Evolutionary conservation across 37 sponge, comb jelly and placozoan species (phyloP).

Genomic region (Bolinopsis microptera): DNA sequence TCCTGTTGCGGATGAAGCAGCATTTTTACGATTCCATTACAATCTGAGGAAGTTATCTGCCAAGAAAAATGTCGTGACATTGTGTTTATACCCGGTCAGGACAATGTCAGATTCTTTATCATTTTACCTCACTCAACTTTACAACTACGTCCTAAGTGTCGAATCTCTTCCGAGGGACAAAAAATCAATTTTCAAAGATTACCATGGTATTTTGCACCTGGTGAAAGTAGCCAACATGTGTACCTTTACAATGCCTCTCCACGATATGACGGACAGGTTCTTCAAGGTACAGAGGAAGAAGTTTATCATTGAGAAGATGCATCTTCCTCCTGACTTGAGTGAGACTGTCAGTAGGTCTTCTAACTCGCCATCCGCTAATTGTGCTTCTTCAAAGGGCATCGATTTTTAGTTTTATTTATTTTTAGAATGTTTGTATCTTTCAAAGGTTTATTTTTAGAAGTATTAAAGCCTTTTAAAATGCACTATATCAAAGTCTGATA

Average conservation of each 20-base stretch:
- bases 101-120: background rate
- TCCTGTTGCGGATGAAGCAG: background rate
- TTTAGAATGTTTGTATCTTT: no score
- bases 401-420: background rate
- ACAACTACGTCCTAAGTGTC: background rate
- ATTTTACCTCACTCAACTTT: background rate
- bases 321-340: conserved; percentile 59
- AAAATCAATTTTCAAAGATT: conserved; percentile 48
- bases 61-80: background rate
- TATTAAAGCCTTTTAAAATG: no score
- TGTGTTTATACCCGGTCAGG: background rate
- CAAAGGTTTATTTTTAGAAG: no score
- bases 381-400: conserved; percentile 35
- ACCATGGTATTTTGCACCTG: conserved; percentile 13
- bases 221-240: conserved; percentile 24
- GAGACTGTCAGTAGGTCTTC: conserved; percentile 60
- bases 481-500: no score
- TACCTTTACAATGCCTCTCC: conserved; percentile 21
- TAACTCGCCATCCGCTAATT: background rate
- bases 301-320: conserved; percentile 63
- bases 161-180: conserved; percentile 46
- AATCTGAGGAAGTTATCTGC: background rate
- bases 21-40: conserved; percentile 23
- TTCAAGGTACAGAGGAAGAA: conserved; percentile 66
- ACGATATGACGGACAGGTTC: conserved; percentile 50